phyloP scores from a whole-genome alignment of 1,140 invertebrate genomes.

The Papilio glaucus region DNA sequence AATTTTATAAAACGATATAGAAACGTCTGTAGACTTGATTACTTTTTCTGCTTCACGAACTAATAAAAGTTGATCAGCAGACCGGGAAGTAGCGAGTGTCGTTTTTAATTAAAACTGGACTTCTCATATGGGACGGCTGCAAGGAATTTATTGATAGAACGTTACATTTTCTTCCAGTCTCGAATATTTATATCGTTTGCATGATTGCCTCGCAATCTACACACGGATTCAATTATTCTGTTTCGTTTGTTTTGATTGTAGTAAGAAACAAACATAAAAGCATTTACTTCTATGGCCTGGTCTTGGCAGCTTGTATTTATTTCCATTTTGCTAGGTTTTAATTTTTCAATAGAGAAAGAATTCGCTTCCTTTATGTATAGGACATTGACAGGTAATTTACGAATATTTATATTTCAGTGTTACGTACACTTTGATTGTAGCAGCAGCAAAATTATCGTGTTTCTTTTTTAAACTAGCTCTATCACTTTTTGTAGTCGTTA shows the following conservation, averaged over 20 bases:
- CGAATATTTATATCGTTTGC: constrained; percentile 27
- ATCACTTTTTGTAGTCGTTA: neutral
- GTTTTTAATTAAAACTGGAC: constrained; percentile 76
- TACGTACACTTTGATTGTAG: neutral
- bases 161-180: constrained; percentile 43
- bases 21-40: constrained; percentile 75
- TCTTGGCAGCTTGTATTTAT: no score
- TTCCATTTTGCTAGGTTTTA: no score
- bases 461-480: neutral
- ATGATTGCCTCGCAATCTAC: constrained; percentile 11
- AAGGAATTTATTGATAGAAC: constrained; percentile 45
- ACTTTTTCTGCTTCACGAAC: constrained; percentile 72
- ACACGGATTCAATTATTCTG: neutral
- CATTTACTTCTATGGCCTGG: neutral
- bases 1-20: constrained; percentile 73
- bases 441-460: neutral
- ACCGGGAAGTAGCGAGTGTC: constrained; percentile 62
- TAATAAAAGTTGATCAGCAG: constrained; percentile 79
- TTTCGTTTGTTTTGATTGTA: neutral
- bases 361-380: no score
- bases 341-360: no score
- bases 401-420: neutral
- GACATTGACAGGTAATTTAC: neutral
- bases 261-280: neutral
- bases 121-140: constrained; percentile 58